These are phyloP conservation scores for Dendroctonus valens DNA, from an alignment of 1,140 invertebrate species.

Conservation along the genomic window DNA sequence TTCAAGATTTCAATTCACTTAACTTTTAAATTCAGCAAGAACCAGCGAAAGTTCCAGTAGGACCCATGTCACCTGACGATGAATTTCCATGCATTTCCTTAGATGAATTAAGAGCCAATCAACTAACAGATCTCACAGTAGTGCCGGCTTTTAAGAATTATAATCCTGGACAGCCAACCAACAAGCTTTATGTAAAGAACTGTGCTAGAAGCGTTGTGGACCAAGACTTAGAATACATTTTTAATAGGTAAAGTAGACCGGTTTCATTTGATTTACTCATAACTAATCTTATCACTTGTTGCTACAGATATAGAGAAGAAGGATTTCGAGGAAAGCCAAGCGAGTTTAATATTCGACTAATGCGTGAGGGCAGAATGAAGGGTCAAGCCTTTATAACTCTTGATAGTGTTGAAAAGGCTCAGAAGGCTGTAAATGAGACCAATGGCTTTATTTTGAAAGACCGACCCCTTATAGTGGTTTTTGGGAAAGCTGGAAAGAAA, in stretches of 20 bases:
- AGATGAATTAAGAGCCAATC: slow-evolving; percentile 67
- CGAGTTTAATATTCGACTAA: slow-evolving; percentile 81
- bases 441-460: slow-evolving; percentile 87
- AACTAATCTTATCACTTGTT: neutral
- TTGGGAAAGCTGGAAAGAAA: slow-evolving; percentile 62
- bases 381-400: slow-evolving; percentile 92
- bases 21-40: neutral
- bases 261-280: neutral
- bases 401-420: slow-evolving; percentile 66
- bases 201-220: slow-evolving; percentile 75
- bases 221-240: slow-evolving; percentile 78
- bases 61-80: slow-evolving; percentile 15
- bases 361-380: slow-evolving; percentile 96
- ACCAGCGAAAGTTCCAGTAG: neutral
- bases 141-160: slow-evolving; percentile 87
- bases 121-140: slow-evolving; percentile 75
- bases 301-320: slow-evolving; percentile 51
- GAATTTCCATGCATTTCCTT: slow-evolving; percentile 55
- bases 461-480: slow-evolving; percentile 89
- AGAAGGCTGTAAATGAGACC: slow-evolving; percentile 77
- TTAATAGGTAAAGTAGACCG: slow-evolving; percentile 60
- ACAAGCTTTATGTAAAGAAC: slow-evolving; percentile 91
- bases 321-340: slow-evolving; percentile 52
- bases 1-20: too few species aligned
- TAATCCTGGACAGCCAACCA: slow-evolving; percentile 73